Conservation (phyloP, 2,888 invertebrate species). For the Microctonus aethiopoides region DNA sequence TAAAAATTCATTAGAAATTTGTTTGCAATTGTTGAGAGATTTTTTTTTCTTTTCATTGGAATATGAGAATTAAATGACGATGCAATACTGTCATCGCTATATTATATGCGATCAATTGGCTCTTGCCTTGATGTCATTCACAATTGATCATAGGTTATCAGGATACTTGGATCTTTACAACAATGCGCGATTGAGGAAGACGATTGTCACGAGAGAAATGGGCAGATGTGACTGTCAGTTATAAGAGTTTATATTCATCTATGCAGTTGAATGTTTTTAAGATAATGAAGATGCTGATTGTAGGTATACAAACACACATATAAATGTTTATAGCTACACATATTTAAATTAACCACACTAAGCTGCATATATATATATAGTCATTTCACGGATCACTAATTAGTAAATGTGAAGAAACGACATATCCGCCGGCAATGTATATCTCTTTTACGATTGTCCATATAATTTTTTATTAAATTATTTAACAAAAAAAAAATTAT, state of each 20-base stretch:
- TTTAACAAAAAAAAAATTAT: not conserved
- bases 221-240: not conserved
- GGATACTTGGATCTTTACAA: not conserved
- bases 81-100: constrained; percentile 1
- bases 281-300: too few relatives aligned
- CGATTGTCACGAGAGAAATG: constrained; percentile 12
- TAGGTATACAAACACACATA: not conserved
- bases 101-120: not conserved
- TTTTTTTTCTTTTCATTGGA: not conserved
- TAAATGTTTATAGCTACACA: not conserved
- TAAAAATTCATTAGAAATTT: too few relatives aligned
- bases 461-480: not conserved
- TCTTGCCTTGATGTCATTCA: not conserved
- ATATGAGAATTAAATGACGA: not conserved
- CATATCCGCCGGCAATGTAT: constrained; percentile 26
- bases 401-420: not conserved
- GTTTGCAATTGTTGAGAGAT: not conserved
- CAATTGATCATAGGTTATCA: constrained; percentile 8
- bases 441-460: constrained; percentile 22
- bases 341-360: not conserved
- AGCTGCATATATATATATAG: not conserved
- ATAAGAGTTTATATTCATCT: too few relatives aligned
- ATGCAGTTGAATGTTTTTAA: too few relatives aligned
- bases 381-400: constrained; percentile 19
- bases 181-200: constrained; percentile 10